Evolutionary conservation across 2,888 invertebrate species (phyloP).

Genomic region (Spilarctia lutea): DNA sequence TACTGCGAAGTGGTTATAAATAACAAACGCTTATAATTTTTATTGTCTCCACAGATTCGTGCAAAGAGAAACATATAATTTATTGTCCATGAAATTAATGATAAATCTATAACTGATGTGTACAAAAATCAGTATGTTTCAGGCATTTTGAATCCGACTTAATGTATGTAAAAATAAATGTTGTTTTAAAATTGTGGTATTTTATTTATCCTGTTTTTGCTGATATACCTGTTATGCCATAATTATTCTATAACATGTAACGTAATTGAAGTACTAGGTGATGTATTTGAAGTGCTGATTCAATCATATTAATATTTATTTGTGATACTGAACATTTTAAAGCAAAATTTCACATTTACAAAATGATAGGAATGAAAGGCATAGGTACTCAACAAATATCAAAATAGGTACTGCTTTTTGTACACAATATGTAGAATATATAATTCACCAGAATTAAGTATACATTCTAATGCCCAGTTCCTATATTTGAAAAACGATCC

Average conservation of each 20-base stretch:
- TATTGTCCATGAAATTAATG: constrained; percentile 83
- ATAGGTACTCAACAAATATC: neutral
- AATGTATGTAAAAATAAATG: constrained; percentile 87
- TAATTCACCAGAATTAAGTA: too few relatives aligned
- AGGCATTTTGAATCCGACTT: constrained; percentile 86
- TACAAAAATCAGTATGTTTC: constrained; percentile 86
- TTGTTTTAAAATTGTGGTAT: constrained; percentile 85
- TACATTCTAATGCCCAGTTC: too few relatives aligned
- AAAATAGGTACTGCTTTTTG: too few relatives aligned
- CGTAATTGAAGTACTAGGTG: too few relatives aligned
- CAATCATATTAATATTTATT: neutral
- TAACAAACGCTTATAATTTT: constrained; percentile 76
- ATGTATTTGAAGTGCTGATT: neutral
- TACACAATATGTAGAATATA: too few relatives aligned
- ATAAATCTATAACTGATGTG: constrained; percentile 82
- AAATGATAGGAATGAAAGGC: neutral
- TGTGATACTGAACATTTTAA: neutral
- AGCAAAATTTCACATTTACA: neutral
- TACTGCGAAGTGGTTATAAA: constrained; percentile 75
- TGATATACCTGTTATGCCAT: neutral
- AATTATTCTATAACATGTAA: neutral
- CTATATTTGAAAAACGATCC: too few relatives aligned
- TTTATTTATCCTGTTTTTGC: constrained; percentile 64
- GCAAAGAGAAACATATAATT: constrained; percentile 78
- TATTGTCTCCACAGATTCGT: constrained; percentile 70